Evolutionary conservation across 2,113 vertebrate genomes (phyloP).

Genomic region (Labrus mixtus): DNA sequence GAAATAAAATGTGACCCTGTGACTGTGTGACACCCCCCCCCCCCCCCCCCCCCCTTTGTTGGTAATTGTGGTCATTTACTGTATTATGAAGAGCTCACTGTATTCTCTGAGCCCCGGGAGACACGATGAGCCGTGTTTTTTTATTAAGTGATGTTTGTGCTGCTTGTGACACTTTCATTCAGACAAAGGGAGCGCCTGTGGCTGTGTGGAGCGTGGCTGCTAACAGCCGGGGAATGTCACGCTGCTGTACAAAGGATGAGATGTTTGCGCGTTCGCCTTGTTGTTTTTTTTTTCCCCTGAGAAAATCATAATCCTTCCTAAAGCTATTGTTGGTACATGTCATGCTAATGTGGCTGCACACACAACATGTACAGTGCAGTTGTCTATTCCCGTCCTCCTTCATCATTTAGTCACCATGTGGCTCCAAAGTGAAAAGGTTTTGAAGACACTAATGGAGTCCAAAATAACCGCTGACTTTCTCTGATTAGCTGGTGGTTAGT

Average conservation of each 20-base stretch:
- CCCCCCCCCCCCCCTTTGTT: neutral
- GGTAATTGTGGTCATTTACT: neutral
- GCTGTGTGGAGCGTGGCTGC: slow-evolving; percentile 26
- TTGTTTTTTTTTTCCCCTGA: slow-evolving; percentile 2
- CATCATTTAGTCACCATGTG: no score
- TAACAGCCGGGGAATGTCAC: slow-evolving; percentile 8
- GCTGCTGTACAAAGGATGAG: slow-evolving; percentile 27
- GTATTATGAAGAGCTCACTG: neutral
- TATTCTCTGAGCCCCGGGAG: neutral
- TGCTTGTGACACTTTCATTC: slow-evolving; percentile 55
- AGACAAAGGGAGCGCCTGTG: slow-evolving; percentile 63
- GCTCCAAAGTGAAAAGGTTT: neutral
- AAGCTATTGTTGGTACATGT: neutral
- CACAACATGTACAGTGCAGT: neutral
- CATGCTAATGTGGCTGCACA: slow-evolving; percentile 10
- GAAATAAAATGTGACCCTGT: neutral
- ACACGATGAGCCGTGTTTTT: neutral
- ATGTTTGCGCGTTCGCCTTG: slow-evolving; percentile 13
- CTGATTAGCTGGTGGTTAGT: no score
- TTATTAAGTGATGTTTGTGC: slow-evolving; percentile 22
- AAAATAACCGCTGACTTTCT: neutral
- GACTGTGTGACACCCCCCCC: neutral
- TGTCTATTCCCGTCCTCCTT: neutral
- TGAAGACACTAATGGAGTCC: neutral
- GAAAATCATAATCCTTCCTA: slow-evolving; percentile 17